phyloP scores from a whole-genome alignment of 2,113 vertebrate species.

The Prochilodus magdalenae region DNA sequence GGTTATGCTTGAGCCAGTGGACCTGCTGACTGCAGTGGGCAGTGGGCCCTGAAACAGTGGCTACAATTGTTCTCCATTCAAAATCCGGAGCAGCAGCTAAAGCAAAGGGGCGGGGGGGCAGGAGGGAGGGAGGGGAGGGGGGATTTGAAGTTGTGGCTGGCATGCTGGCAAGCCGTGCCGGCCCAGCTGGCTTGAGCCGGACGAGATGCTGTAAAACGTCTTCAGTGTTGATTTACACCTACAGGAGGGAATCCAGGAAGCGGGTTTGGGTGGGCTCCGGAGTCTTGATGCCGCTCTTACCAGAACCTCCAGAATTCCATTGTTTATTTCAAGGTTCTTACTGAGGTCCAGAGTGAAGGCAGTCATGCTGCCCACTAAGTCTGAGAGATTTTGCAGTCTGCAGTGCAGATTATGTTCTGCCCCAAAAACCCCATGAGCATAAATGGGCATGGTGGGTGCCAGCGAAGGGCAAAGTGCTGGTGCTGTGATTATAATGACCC shows the following conservation, averaged over 20 bases:
- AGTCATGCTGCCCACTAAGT: background rate
- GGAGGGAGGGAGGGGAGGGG: background rate
- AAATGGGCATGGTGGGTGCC: no score
- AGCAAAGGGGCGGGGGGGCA: background rate
- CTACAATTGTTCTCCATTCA: conserved; percentile 22
- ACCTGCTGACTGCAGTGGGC: conserved; percentile 2
- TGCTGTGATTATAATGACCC: background rate
- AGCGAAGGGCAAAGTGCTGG: no score
- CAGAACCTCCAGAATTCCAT: no score
- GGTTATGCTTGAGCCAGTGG: background rate
- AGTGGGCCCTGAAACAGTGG: conserved; percentile 4
- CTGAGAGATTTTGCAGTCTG: background rate
- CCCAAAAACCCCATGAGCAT: background rate
- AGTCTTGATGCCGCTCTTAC: no score
- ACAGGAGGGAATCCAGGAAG: no score
- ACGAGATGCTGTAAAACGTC: background rate
- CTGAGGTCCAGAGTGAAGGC: background rate
- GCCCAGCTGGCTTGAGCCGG: background rate
- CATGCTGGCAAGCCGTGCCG: background rate
- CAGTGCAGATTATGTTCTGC: conserved; percentile 12
- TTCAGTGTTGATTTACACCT: no score
- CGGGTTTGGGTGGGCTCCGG: no score
- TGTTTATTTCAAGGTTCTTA: background rate
- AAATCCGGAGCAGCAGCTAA: background rate
- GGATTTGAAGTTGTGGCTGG: conserved; percentile 5